Conservation (phyloP, 2,797 vertebrate species). For the Florisuga fusca region DNA sequence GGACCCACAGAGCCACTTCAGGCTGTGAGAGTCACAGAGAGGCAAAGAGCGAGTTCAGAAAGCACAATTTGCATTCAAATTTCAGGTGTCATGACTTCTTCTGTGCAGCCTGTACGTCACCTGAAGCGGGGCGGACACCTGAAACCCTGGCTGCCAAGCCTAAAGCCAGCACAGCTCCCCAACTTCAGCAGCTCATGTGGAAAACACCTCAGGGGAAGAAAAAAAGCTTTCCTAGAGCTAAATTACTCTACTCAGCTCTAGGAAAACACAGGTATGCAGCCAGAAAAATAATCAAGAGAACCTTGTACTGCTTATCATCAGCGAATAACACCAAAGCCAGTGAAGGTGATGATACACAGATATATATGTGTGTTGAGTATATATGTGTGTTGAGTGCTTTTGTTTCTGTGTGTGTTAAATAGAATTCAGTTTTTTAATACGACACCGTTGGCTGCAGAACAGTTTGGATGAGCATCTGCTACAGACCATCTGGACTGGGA, state of each 20-base stretch:
- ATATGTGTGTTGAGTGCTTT: neutral
- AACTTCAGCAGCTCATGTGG: rapidly evolving
- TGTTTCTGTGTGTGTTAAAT: conserved; percentile 31
- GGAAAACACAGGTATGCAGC: neutral
- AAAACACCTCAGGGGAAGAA: neutral
- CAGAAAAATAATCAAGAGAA: neutral
- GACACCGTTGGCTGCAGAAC: neutral
- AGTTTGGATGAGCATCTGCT: conserved; percentile 46
- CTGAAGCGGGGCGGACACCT: rapidly evolving
- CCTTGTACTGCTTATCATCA: neutral
- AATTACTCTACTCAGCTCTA: neutral
- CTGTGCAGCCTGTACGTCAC: neutral
- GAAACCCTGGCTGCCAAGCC: rapidly evolving
- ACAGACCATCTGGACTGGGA: conserved; percentile 52
- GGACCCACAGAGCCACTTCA: neutral
- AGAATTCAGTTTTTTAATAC: neutral
- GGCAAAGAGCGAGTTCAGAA: neutral
- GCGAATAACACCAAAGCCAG: neutral
- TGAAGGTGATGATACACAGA: neutral
- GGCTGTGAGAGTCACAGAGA: neutral
- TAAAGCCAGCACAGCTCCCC: neutral
- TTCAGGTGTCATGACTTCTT: neutral
- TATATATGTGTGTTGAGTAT: neutral
- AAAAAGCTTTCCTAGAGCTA: neutral
- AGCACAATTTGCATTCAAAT: neutral